Evolutionary conservation across 2,113 vertebrate species (phyloP).

Genomic region (Bucco capensis): DNA sequence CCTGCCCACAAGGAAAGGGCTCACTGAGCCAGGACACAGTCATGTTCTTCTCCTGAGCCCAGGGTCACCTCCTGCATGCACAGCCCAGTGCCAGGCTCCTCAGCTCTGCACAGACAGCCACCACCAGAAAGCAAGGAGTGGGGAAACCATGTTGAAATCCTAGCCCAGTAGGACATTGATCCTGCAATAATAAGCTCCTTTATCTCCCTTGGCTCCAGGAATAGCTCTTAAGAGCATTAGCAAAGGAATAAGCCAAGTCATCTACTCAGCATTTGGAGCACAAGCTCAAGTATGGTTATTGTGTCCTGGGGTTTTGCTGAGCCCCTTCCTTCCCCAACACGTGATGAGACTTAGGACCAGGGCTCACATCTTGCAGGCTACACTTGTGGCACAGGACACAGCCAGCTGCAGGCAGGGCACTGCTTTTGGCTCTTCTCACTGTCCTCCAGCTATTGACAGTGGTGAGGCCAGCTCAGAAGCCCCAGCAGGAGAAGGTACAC

Average conservation of each 20-base stretch:
- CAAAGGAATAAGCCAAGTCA: slow-evolving; percentile 29
- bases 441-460: accelerated
- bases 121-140: neutral
- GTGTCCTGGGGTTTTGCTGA: neutral
- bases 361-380: neutral
- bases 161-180: neutral
- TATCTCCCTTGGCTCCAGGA: neutral
- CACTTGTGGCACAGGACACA: accelerated
- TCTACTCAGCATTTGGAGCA: slow-evolving; percentile 35
- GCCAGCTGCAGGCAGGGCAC: neutral
- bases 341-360: neutral
- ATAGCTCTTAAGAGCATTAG: slow-evolving; percentile 51
- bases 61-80: neutral
- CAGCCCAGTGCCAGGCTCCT: neutral
- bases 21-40: accelerated
- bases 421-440: neutral
- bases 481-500: neutral
- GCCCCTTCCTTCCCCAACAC: neutral
- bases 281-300: neutral
- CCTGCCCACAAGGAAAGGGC: neutral
- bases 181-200: slow-evolving; percentile 34
- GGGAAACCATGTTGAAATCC: neutral
- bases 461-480: accelerated
- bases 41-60: neutral
- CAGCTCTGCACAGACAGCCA: accelerated